phyloP scores from a whole-genome alignment of 1,140 invertebrate species.

The Drosophila tani region DNA sequence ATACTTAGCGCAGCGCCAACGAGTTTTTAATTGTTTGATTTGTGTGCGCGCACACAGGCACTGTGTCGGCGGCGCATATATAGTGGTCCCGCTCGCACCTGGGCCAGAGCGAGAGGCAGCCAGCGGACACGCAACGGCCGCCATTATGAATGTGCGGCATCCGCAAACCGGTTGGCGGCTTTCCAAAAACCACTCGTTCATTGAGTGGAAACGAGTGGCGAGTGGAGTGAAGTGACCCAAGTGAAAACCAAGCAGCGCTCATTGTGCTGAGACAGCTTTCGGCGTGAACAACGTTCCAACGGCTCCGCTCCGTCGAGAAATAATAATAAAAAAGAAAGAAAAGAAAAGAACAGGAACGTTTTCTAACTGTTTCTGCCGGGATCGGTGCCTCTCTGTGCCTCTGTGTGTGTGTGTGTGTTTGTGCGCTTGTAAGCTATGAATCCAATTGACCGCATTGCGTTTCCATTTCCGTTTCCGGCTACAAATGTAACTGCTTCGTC shows the following conservation, averaged over 20 bases:
- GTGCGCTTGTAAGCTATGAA: constrained; percentile 55
- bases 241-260: constrained; percentile 54
- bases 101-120: constrained; percentile 20
- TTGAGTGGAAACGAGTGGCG: constrained; percentile 44
- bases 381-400: constrained; percentile 17
- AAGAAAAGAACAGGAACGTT: constrained; percentile 32
- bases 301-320: constrained; percentile 33
- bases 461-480: constrained; percentile 46
- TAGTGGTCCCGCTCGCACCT: constrained; percentile 50
- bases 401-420: constrained; percentile 38
- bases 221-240: constrained; percentile 36
- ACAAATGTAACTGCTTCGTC: constrained; percentile 41
- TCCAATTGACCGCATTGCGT: constrained; percentile 68
- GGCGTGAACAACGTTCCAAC: constrained; percentile 80
- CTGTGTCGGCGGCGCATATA: not conserved
- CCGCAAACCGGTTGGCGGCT: constrained; percentile 71
- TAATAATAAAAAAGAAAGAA: constrained; percentile 15
- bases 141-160: constrained; percentile 78
- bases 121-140: constrained; percentile 54
- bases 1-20: constrained; percentile 42
- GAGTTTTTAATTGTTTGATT: constrained; percentile 70
- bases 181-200: constrained; percentile 58
- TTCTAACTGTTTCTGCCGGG: constrained; percentile 35
- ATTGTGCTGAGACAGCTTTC: constrained; percentile 82
- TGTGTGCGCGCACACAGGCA: constrained; percentile 57